Percentiles rank a stretch among this genome's conserved stretches.
Conservation (phyloP, 2,888 invertebrate genomes). For the Nemapogon koenigi region DNA sequence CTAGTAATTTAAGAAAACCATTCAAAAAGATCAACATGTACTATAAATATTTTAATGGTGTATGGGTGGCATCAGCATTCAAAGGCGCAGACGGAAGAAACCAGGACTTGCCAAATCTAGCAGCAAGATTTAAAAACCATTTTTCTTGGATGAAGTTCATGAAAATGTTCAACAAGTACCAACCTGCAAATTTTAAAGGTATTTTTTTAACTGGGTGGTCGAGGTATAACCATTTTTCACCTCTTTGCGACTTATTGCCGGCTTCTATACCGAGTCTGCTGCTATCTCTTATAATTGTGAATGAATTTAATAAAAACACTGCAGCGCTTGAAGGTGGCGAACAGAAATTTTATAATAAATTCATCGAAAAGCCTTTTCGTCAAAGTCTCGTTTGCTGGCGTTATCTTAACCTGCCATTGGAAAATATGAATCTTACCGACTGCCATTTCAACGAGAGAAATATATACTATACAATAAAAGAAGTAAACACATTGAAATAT, state of each 20-base stretch:
- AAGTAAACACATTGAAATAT: no score
- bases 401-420: no score
- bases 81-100: conserved; percentile 74
- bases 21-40: conserved; percentile 32
- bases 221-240: conserved; percentile 70
- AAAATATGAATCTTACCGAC: no score
- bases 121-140: conserved; percentile 74
- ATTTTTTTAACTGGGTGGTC: conserved; percentile 74
- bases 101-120: conserved; percentile 59
- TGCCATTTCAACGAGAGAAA: no score
- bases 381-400: no score
- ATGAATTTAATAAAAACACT: conserved; percentile 25
- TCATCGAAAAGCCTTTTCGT: no score
- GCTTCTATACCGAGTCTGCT: conserved; percentile 68
- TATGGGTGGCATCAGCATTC: conserved; percentile 83
- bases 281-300: conserved; percentile 58
- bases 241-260: conserved; percentile 70
- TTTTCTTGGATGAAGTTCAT: conserved; percentile 72
- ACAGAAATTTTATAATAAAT: no score
- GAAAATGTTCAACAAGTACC: conserved; percentile 27
- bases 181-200: conserved; percentile 4
- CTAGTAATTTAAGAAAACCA: conserved; percentile 21
- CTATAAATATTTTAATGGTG: conserved; percentile 46
- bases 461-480: no score
- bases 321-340: no score